These are phyloP conservation scores for Platycheirus rosarum DNA, from an alignment of 2,888 invertebrate genomes.

Conservation along the genomic window DNA sequence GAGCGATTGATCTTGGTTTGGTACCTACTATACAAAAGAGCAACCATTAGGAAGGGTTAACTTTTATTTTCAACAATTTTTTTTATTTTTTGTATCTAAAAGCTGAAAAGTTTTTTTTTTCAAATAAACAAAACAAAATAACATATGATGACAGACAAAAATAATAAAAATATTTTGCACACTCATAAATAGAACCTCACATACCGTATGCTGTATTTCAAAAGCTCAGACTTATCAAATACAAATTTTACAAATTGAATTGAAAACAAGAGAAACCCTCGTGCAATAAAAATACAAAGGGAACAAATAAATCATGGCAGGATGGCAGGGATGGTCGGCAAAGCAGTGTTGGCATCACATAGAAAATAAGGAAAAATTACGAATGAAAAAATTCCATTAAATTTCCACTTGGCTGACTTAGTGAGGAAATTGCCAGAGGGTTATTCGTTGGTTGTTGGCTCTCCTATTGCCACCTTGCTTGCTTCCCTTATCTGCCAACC, in stretches of 20 bases:
- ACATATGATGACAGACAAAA: too few relatives aligned
- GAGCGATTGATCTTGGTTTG: too few relatives aligned
- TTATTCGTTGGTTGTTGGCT: slow-evolving; percentile 13
- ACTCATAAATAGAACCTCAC: too few relatives aligned
- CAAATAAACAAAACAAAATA: too few relatives aligned
- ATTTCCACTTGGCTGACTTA: slow-evolving; percentile 68
- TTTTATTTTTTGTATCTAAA: too few relatives aligned
- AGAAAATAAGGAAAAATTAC: slow-evolving; percentile 37
- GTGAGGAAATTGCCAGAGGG: slow-evolving; percentile 64
- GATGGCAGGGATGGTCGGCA: not conserved
- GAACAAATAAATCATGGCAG: not conserved
- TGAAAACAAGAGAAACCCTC: slow-evolving; percentile 29
- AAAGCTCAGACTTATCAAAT: slow-evolving; percentile 5
- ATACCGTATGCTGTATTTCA: too few relatives aligned
- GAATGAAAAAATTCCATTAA: slow-evolving; percentile 69
- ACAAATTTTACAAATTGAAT: slow-evolving; percentile 31
- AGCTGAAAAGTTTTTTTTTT: too few relatives aligned
- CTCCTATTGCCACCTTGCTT: slow-evolving; percentile 6
- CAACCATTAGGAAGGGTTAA: too few relatives aligned
- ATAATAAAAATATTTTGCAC: too few relatives aligned
- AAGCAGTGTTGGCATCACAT: not conserved
- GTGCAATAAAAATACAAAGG: slow-evolving; percentile 15
- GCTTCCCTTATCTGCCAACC: not conserved
- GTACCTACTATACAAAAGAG: too few relatives aligned
- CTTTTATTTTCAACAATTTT: too few relatives aligned